Conservation (phyloP, 1,140 invertebrate genomes). For the Mycetomoellerius zeteki region DNA sequence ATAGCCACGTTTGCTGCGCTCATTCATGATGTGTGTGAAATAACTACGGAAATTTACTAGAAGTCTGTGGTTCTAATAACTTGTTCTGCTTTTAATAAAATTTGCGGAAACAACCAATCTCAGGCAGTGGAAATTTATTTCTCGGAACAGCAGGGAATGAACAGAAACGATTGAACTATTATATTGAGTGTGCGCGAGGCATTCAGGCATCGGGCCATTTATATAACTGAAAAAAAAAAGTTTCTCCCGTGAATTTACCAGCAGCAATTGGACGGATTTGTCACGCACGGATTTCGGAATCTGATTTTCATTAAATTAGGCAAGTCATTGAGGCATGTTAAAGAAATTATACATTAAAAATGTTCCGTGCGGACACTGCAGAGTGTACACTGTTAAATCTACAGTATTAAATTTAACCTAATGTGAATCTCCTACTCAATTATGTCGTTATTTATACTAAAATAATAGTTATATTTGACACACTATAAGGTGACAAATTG, state of each 20-base stretch:
- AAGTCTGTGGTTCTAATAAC: too few species aligned
- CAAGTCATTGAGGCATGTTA: not conserved
- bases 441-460: too few species aligned
- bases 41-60: too few species aligned
- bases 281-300: not conserved
- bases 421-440: too few species aligned
- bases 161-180: not conserved
- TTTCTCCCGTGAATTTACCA: not conserved
- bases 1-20: too few species aligned
- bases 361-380: too few species aligned
- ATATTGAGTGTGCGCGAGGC: constrained; percentile 2
- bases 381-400: too few species aligned
- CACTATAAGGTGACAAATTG: too few species aligned
- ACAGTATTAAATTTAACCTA: too few species aligned
- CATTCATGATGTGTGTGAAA: too few species aligned
- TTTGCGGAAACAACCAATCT: not conserved
- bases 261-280: not conserved
- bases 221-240: not conserved
- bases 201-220: not conserved
- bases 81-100: too few species aligned
- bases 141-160: not conserved
- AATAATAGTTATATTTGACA: too few species aligned
- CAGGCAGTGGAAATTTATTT: not conserved
- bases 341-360: not conserved
- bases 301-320: not conserved